Conservation (phyloP, 2,888 invertebrate species). For the Drosophila koepferae region DNA sequence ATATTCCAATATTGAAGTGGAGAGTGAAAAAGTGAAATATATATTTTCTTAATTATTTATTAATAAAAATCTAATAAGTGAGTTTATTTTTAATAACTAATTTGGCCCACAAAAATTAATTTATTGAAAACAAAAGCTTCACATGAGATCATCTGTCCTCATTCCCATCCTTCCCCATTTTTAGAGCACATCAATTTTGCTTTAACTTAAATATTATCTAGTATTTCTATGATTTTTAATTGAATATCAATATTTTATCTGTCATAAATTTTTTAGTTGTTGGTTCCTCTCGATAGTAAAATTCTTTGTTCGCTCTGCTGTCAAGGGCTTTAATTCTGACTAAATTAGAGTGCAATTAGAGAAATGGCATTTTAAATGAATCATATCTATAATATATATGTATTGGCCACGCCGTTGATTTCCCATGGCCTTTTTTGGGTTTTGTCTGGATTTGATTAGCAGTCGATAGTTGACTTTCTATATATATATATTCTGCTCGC, state of each 20-base stretch:
- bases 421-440: not conserved
- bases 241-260: not conserved
- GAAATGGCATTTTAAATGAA: not conserved
- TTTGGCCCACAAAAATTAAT: no score
- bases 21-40: no score
- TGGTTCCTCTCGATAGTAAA: not conserved
- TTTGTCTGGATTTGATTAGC: not conserved
- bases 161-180: no score
- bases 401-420: not conserved
- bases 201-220: no score
- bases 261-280: not conserved
- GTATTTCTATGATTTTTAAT: not conserved
- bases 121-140: not conserved
- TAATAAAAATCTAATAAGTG: no score
- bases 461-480: conserved; percentile 5
- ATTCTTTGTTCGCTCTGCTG: not conserved
- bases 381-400: not conserved
- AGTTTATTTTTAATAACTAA: no score
- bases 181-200: no score
- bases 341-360: not conserved
- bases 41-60: no score
- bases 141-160: not conserved
- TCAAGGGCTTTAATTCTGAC: not conserved
- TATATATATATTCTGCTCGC: conserved; percentile 5
- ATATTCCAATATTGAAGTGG: no score